These are phyloP conservation scores for Alaudala cheleensis DNA, from an alignment of 2,113 vertebrate genomes.

Conservation along the genomic window DNA sequence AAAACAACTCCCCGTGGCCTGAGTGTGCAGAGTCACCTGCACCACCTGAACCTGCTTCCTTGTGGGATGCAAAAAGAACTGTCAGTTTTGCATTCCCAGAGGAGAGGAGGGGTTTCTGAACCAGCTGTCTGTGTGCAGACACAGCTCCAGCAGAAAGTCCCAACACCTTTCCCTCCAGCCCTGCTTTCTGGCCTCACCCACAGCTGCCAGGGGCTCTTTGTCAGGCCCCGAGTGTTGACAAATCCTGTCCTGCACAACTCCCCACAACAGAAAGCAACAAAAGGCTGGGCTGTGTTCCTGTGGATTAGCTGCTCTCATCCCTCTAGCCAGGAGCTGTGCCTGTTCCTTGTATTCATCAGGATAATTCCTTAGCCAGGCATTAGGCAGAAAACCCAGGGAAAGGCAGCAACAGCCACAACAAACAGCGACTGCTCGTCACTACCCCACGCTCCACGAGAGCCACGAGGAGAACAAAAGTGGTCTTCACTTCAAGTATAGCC, in stretches of 20 bases:
- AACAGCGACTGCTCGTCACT: rapidly evolving
- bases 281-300: not conserved
- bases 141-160: conserved; percentile 12
- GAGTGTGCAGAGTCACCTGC: not conserved
- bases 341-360: not conserved
- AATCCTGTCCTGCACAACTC: not conserved
- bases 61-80: not conserved
- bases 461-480: rapidly evolving
- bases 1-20: rapidly evolving
- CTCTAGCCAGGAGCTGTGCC: not conserved
- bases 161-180: conserved; percentile 16
- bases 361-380: not conserved
- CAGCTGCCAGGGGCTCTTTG: not conserved
- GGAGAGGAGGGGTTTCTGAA: not conserved
- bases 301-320: conserved; percentile 29
- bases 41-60: not conserved
- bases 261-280: not conserved
- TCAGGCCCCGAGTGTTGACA: not conserved
- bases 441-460: rapidly evolving
- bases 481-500: not conserved
- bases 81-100: not conserved
- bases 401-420: not conserved
- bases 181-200: not conserved
- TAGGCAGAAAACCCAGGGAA: not conserved
- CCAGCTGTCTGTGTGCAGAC: conserved; percentile 3